Base-by-base conservation (phyloP, 2,888 invertebrate species). In the Nephrotoma appendiculata region DNA sequence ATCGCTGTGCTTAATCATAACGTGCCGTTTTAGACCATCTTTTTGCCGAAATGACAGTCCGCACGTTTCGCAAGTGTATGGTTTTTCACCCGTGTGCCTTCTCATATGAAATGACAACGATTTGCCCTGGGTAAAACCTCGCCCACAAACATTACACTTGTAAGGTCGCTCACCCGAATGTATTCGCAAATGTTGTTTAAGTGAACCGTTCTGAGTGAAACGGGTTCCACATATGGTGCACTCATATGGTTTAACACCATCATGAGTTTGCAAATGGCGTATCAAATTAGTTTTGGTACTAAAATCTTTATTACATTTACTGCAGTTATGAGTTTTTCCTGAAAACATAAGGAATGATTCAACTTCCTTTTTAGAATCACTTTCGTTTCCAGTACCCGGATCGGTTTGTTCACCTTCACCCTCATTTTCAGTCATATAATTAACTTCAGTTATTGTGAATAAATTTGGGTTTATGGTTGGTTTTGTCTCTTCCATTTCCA, bases 261-360 rank as follows among this genome's bases (percentile, higher is more conserved):
- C 89, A 86, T 91, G 91, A 11, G 90, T 89, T 85, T 88, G 88
- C 89, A 90, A 89, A 87, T 91, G 91, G 0, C 91, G 89, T 86
- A 90, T 90, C 6, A 90, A 88, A 88, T 91, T 91, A 0, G 90
- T 90, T 88, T 90, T 90, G 0, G 90, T 90, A 87, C 90, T 90
- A 71, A 90, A 91, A 87, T 90, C 90, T 11, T 90, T 90, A 84
- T 89, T 89, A 84, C 91, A 91, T 86, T 89, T 89, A 2, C 88
- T 88, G 86, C 91, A 91, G 9, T 89, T 44, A 45, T 85, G 85
- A 6, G 42, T 42, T 84, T 84, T 84, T 5, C 41, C 41, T 84
- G 84, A 42, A 84, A 71, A 71, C 11, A 71, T 5, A 2, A 71
- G 71, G 31, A 84, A 7, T 6, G 43, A 42, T 15, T 42, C 41